These are phyloP conservation scores for Ardeotis arabs DNA, from an alignment of 2,113 vertebrate species.

Conservation along the genomic window DNA sequence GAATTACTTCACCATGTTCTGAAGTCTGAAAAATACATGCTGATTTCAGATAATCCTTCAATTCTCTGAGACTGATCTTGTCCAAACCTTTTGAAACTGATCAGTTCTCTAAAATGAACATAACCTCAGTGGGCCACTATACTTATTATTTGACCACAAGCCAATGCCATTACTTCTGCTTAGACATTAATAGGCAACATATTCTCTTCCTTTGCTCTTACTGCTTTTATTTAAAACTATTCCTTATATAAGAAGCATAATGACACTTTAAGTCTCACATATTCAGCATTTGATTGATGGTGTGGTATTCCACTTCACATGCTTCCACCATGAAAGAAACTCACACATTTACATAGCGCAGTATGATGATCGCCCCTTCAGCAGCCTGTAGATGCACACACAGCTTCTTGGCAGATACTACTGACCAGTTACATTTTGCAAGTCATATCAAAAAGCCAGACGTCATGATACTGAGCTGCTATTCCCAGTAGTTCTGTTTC, in stretches of 20 bases:
- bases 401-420: background rate
- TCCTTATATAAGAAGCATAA: background rate
- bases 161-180: background rate
- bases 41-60: background rate
- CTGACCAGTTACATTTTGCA: background rate
- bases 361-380: background rate
- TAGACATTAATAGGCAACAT: background rate
- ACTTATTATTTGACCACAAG: background rate
- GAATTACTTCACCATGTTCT: background rate
- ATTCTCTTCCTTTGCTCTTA: background rate
- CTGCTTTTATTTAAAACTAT: background rate
- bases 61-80: background rate
- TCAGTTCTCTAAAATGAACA: background rate
- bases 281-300: background rate
- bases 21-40: background rate
- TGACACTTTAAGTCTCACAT: background rate
- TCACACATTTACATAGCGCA: accelerated
- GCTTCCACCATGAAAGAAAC: background rate
- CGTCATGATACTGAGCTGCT: background rate
- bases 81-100: background rate
- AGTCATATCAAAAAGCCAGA: background rate
- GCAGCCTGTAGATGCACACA: background rate
- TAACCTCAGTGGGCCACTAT: background rate
- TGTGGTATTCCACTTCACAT: background rate
- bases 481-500: background rate